A percentile compares a stretch with the other conserved stretches of the same genome.
phyloP scores from a whole-genome alignment of 2,113 vertebrate genomes.

The Otus sunia region DNA sequence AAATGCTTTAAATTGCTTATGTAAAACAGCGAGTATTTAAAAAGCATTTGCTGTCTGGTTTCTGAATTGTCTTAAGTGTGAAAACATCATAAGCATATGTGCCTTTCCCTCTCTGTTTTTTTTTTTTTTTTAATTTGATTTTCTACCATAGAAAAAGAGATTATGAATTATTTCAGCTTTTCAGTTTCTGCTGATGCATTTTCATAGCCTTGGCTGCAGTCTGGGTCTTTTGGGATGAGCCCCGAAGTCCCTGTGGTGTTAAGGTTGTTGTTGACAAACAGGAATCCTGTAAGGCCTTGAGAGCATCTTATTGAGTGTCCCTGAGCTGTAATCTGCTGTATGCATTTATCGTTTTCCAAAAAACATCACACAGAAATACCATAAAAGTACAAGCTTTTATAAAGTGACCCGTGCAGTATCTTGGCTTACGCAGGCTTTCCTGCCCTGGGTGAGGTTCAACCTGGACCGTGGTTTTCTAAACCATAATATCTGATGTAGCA shows the following conservation, averaged over 20 bases:
- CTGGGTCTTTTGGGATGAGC: not conserved
- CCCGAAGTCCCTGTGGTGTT: not conserved
- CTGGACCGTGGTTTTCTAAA: not conserved
- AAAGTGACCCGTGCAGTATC: rapidly evolving
- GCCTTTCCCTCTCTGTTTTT: not conserved
- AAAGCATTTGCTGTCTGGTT: not conserved
- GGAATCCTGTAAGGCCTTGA: not conserved
- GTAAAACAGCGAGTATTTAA: not conserved
- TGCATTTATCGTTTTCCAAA: not conserved
- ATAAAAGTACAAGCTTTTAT: not conserved
- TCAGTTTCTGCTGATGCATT: not conserved
- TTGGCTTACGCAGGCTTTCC: not conserved
- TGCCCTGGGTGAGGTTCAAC: not conserved
- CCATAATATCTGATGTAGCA: not conserved
- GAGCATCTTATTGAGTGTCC: not conserved
- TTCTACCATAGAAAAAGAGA: not conserved
- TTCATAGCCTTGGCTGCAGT: not conserved
- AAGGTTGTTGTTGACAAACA: not conserved
- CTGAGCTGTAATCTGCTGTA: not conserved
- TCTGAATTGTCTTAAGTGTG: not conserved
- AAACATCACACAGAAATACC: not conserved
- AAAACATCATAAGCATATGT: not conserved
- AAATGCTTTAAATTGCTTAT: not conserved
- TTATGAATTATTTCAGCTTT: not conserved
- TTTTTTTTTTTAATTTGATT: not conserved